These are phyloP conservation scores for Silurus asotus DNA, from an alignment of 2,113 vertebrate genomes.

Conservation along the genomic window DNA sequence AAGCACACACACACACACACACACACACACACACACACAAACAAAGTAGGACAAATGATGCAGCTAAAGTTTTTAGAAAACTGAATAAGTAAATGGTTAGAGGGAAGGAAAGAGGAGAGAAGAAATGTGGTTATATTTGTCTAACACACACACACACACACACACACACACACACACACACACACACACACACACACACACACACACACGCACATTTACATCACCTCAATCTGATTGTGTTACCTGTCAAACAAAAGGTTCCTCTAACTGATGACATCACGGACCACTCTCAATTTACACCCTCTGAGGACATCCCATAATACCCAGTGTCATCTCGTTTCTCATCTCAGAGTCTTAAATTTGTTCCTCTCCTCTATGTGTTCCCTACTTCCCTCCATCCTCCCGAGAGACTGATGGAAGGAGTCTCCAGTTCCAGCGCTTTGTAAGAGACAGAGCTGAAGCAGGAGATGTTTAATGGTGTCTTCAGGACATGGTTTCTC, in stretches of 20 bases:
- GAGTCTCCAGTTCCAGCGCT: background rate
- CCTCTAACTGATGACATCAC: background rate
- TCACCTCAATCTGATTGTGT: background rate
- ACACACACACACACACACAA: background rate
- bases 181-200: background rate
- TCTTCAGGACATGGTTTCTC: no score
- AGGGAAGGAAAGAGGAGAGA: background rate
- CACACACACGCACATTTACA: background rate
- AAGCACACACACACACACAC: background rate
- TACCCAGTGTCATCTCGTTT: background rate
- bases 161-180: background rate
- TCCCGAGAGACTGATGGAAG: background rate
- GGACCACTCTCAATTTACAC: constrained; percentile 27
- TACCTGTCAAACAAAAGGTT: background rate
- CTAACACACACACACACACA: background rate
- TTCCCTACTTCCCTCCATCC: background rate
- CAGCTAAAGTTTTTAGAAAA: background rate
- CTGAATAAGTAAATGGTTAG: background rate
- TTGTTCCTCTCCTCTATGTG: no score
- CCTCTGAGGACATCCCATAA: constrained; percentile 44
- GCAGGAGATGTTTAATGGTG: no score
- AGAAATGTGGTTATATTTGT: background rate
- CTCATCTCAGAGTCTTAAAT: background rate
- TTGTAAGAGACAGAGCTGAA: no score
- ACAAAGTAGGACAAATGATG: background rate